Evolutionary conservation across 2,797 vertebrate species (phyloP).

Genomic region (Gymnoscopelus microlampas): DNA sequence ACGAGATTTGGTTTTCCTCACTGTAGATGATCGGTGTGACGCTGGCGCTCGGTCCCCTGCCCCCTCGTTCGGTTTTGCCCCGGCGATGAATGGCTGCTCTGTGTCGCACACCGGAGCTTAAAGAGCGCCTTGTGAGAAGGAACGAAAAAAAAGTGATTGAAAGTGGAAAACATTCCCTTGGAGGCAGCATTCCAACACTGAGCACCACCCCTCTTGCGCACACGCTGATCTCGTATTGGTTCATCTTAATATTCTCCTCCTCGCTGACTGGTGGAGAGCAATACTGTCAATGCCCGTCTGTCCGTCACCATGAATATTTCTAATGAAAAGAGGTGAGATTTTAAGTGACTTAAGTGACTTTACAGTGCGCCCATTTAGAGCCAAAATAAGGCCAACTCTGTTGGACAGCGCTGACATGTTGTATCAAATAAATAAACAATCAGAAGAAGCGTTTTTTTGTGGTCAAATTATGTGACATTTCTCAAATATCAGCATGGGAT

Average conservation of each 20-base stretch:
- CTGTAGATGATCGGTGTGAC: constrained; percentile 68
- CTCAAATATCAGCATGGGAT: constrained; percentile 28
- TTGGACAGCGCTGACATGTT: constrained; percentile 75
- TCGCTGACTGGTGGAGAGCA: constrained; percentile 54
- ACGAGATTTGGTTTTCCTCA: constrained; percentile 81
- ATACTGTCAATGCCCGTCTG: constrained; percentile 54
- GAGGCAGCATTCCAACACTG: constrained; percentile 73
- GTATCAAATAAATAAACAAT: constrained; percentile 82
- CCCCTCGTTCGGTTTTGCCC: constrained; percentile 49
- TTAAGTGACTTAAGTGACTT: constrained; percentile 75
- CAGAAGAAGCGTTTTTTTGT: constrained; percentile 68
- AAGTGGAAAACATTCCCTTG: constrained; percentile 84
- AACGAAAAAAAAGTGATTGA: constrained; percentile 78
- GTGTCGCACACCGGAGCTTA: constrained; percentile 84
- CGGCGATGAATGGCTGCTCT: constrained; percentile 86
- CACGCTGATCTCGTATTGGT: constrained; percentile 60
- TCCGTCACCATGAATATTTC: constrained; percentile 67
- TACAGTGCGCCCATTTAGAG: constrained; percentile 78
- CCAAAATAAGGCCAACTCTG: constrained; percentile 76
- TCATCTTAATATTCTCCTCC: constrained; percentile 35
- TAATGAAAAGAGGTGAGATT: constrained; percentile 78
- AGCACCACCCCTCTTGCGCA: constrained; percentile 42
- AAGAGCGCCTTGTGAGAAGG: constrained; percentile 86
- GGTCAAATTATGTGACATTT: constrained; percentile 48
- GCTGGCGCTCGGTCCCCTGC: constrained; percentile 47